A percentile compares a stretch with the other conserved stretches of the same genome.
Evolutionary conservation across 1,140 invertebrate genomes (phyloP).

Genomic region (Batillaria attramentaria): DNA sequence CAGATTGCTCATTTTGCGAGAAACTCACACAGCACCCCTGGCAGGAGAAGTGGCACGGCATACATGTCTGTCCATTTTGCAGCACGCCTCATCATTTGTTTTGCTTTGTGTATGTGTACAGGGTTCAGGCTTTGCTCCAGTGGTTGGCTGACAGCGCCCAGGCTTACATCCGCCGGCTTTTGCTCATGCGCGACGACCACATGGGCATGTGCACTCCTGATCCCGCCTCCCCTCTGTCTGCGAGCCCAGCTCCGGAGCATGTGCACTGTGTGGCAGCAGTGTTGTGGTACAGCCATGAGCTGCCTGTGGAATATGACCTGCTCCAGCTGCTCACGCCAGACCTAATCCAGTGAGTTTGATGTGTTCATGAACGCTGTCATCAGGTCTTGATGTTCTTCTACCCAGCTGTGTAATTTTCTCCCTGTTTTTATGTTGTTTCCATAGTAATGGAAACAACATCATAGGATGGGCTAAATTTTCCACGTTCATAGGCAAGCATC

Average conservation of each 20-base stretch:
- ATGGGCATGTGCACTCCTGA: background rate
- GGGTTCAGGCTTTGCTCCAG: conserved; percentile 76
- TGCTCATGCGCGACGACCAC: background rate
- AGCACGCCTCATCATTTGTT: background rate
- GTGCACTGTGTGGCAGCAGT: conserved; percentile 84
- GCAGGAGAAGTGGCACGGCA: background rate
- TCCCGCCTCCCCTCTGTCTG: conserved; percentile 35
- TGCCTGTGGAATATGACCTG: conserved; percentile 73
- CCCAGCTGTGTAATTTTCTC: background rate
- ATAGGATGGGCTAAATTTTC: too few species aligned
- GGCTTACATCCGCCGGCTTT: conserved; percentile 11
- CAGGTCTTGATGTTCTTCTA: background rate
- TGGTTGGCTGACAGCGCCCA: conserved; percentile 75
- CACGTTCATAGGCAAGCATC: too few species aligned
- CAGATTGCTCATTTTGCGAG: too few species aligned
- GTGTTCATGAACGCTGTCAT: background rate
- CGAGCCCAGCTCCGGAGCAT: conserved; percentile 71
- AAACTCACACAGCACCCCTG: too few species aligned
- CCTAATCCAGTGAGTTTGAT: conserved; percentile 60
- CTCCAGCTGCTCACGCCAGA: conserved; percentile 59
- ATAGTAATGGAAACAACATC: too few species aligned
- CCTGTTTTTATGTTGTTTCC: too few species aligned
- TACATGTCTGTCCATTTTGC: background rate
- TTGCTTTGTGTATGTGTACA: conserved; percentile 35
- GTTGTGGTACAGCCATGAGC: conserved; percentile 83